Base-by-base conservation (phyloP, 2,888 invertebrate genomes). In the Sarcophaga caerulescens region DNA sequence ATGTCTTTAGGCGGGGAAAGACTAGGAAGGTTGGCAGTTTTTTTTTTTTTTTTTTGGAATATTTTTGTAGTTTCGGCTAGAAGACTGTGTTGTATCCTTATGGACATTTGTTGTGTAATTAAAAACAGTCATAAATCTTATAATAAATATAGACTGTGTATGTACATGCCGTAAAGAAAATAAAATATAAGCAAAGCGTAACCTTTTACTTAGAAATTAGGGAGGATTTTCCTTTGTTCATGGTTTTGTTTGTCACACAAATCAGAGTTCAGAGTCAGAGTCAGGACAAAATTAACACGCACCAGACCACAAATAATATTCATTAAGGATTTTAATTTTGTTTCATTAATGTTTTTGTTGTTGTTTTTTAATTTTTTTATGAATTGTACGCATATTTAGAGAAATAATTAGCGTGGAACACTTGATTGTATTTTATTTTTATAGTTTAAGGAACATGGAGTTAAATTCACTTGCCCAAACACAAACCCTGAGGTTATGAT, bases 101-200 rank as follows among this genome's bases (percentile, higher is more conserved):
- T 70, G 84, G 86, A 68, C 77, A 81, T 84, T 80, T 79, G 86
- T 84, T 78, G 74, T 84, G 86, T 71, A 84, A 86, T 86, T 86
- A 86, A 86, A 86, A 81, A 81, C 74, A 60, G 45, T 73, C 86
- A 86, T 86, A 84, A 84, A 86, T 86, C 84, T 86, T 84, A 66
- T 59, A 76, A 71, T 78, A 86, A 86, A 86, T 66, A 84, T 77
- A 84, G 62, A 70, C 17, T 23, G 59, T 62, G 4, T 57, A 14
- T 74, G 23, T 17, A n/a, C 11, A 57, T 52, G 14, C 17, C 52
- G 52, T 12, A 35, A 77, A 68, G 60, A 57, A 19, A 25, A 44
- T 45, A 71, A 69, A 60, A 25, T 47, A 45, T 21, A 83, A 79
- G 21, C 35, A 25, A 25, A 68, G 86, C 84, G 78, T 86, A 86